phyloP scores from a whole-genome alignment of 1,140 invertebrate genomes.

The Zaprionus camerounensis region DNA sequence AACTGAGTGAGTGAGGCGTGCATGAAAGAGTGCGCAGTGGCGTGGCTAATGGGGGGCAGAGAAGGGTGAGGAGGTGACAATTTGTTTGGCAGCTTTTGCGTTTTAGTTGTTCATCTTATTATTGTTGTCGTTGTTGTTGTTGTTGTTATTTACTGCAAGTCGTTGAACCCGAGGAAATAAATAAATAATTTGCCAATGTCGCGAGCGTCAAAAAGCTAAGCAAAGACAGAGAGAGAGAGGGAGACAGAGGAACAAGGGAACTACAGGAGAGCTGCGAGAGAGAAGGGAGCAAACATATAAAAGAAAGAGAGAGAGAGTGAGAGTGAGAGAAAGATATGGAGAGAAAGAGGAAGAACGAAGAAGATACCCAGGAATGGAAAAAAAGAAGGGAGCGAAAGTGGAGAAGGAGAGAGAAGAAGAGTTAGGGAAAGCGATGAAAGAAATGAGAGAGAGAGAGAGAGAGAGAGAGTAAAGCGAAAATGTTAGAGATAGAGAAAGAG shows the following conservation, averaged over 20 bases:
- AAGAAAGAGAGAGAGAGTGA: background rate
- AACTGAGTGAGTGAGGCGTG: background rate
- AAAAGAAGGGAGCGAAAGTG: background rate
- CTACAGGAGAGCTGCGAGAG: too few species aligned
- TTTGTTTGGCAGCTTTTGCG: constrained; percentile 9
- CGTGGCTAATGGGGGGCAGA: background rate
- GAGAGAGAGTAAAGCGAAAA: background rate
- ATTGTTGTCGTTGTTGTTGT: background rate
- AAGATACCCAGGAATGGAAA: background rate
- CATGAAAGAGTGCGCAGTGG: constrained; percentile 1
- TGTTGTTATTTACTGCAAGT: background rate
- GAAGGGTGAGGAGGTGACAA: background rate
- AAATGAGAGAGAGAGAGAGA: background rate
- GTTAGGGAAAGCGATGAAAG: too few species aligned
- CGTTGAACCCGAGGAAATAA: constrained; percentile 1
- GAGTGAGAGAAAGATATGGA: background rate
- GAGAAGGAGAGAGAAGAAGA: too few species aligned
- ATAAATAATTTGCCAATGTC: constrained; percentile 5
- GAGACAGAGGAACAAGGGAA: background rate
- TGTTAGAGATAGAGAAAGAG: too few species aligned
- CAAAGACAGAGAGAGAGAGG: background rate
- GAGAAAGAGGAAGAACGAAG: background rate
- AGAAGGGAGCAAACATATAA: too few species aligned
- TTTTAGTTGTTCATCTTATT: background rate
- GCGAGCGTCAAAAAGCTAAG: background rate